These are phyloP conservation scores for Exephanes ischioxanthus DNA, from an alignment of 2,888 invertebrate species.

Conservation along the genomic window DNA sequence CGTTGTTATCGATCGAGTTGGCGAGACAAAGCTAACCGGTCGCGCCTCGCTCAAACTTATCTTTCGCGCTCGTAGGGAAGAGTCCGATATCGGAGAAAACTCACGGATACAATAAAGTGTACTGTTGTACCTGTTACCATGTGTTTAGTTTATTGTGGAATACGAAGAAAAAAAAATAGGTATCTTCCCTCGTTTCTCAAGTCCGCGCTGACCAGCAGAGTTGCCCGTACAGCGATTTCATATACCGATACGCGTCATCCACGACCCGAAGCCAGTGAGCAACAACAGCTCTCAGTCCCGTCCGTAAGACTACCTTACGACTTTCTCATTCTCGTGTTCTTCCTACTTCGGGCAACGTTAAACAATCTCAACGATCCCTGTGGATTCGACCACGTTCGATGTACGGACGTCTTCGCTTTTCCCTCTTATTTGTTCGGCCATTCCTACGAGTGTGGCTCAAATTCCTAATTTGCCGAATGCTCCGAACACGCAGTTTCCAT, in stretches of 20 bases:
- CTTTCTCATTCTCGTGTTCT: constrained; percentile 50
- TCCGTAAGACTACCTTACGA: constrained; percentile 17
- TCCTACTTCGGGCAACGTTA: constrained; percentile 45
- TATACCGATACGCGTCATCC: constrained; percentile 51
- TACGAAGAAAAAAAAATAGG: background rate
- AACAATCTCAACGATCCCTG: constrained; percentile 65
- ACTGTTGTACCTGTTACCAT: constrained; percentile 1
- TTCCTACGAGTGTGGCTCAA: background rate
- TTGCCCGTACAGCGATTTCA: constrained; percentile 31
- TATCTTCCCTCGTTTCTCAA: constrained; percentile 17
- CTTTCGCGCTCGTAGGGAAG: background rate
- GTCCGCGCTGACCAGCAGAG: background rate
- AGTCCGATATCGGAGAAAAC: background rate
- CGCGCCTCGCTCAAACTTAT: constrained; percentile 11
- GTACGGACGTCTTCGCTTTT: background rate
- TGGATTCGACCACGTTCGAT: constrained; percentile 62
- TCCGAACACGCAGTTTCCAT: background rate
- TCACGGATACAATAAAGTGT: background rate
- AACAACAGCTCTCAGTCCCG: constrained; percentile 12
- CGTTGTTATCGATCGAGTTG: constrained; percentile 15
- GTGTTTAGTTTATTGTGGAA: constrained; percentile 19
- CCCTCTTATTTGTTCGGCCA: background rate
- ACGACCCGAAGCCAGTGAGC: constrained; percentile 59
- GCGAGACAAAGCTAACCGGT: background rate
- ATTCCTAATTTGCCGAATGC: background rate